Evolutionary conservation across 2,888 invertebrate genomes (phyloP), one percentile per base, ranked within the genome.

Genomic region (Odontothrips loti): DNA sequence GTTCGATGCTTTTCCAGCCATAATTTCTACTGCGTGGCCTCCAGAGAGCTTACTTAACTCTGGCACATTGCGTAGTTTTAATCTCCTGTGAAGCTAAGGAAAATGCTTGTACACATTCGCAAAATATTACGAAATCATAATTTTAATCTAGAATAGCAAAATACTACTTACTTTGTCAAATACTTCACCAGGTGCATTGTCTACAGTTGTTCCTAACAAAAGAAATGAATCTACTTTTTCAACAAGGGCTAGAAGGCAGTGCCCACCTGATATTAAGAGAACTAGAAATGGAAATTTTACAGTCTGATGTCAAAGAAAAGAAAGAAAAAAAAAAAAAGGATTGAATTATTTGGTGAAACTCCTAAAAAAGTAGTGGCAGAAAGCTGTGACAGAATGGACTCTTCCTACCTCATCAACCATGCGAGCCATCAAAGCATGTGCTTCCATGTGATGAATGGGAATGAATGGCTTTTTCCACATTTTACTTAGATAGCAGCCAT

Each of bases 361-460:
- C n/a, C 47, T 23, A 80, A 68, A 1, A 43, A 17, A 68, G 48
- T 4, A 43, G 34, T 4, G 34, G 34, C 6, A 43, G 34, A 4
- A 6, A 4, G 6, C 34, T 4, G 34, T 6, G 6, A 43, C 6
- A 43, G 6, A 43, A 43, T 43, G 34, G 6, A 27, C 79, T 79
- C 51, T 78, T 84, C 84, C 83, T 86, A 91, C 91, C 87, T 88
- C 88, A 82, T 92, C 87, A 27, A 90, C 89, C 92, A 98, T 93
- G 86, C 98, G 91, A 34, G 92, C 93, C 23, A 95, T 95, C 82
- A 99, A 89, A 8, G 99, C 97, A 90, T 99, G 99, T 1, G 99
- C 99, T 89, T 98, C 94, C 99, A 99, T 99, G 85, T 99, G 99
- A 89, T 99, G 99, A 82, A 99, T 93, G 0, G 99, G 97, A 86